Base-by-base conservation (phyloP, 2,888 invertebrate genomes). In the Idaea straminata region DNA sequence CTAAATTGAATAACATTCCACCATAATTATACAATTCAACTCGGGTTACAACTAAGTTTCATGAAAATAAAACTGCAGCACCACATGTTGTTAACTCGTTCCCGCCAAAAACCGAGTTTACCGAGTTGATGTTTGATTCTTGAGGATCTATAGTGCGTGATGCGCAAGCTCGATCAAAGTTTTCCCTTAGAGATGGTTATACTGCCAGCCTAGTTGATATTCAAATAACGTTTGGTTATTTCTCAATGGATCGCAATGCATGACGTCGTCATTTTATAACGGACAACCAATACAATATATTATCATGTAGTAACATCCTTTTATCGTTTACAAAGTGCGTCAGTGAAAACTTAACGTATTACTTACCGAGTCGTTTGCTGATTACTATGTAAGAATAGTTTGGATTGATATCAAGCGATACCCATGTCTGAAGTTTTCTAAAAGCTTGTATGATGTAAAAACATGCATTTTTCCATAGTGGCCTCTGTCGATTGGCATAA, bases 221-320 rank as follows among this genome's bases (percentile, higher is more conserved):
- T 91, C 89, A 83, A 83, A 84, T 84, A 78, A 79, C 84, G 88
- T 87, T 80, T 81, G 80, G 81, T 84, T 87, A 87, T 83, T 87
- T 84, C 83, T 88, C 86, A 89, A 89, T 90, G 88, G 83, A 78
- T 75, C 78, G 78, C 75, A 81, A 82, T 82, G 83, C 83, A 80
- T 88, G 87, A 88, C 86, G 87, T 85, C 84, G 81, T 74, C 76
- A 78, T 82, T 82, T 85, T 84, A 85, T 89, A 87, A 88, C 88
- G 87, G 87, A 80, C 74, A 47, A 79, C 70, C 77, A 78, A 79
- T 75, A 80, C 78, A 79, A 79, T 78, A 78, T 83, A 77, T 82
- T 80, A 85, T 84, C 84, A 84, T 84, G 82, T 86, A 83, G 83
- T 80, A 81, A 83, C 84, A 83, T 83, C 79, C 69, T 73, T 79